Evolutionary conservation across 1,140 invertebrate species (phyloP).

Genomic region (Mycetomoellerius zeteki): DNA sequence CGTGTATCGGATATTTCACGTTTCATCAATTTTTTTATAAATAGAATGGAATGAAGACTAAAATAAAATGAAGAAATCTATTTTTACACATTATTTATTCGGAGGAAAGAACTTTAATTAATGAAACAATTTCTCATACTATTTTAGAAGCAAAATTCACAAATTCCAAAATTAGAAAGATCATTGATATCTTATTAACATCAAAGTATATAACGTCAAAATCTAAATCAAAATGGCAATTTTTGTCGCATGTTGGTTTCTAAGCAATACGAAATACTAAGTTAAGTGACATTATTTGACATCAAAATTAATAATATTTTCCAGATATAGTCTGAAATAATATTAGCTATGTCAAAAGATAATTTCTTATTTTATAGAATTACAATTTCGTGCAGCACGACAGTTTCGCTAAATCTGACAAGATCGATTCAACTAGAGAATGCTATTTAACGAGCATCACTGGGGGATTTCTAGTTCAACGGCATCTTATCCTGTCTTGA

Average conservation of each 20-base stretch:
- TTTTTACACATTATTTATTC: no score
- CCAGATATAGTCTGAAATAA: neutral
- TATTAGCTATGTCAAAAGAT: neutral
- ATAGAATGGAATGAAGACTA: neutral
- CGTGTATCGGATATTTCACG: neutral
- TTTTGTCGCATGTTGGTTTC: neutral
- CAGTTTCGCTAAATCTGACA: neutral
- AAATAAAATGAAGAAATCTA: no score
- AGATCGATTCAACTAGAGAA: constrained; percentile 24
- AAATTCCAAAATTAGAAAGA: neutral
- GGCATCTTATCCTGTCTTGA: neutral
- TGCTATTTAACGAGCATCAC: constrained; percentile 12
- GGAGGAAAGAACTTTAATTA: neutral
- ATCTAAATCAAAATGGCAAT: neutral
- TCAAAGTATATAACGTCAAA: neutral
- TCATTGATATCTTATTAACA: neutral
- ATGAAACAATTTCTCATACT: neutral
- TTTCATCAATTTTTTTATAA: neutral
- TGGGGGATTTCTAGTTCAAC: constrained; percentile 22
- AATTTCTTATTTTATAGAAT: neutral
- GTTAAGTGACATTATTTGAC: neutral
- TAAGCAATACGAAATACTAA: neutral
- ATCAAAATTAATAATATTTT: neutral
- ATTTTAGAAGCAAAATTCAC: neutral
- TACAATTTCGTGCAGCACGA: neutral